Percentiles rank a stretch among this genome's conserved stretches.
phyloP scores from a whole-genome alignment of 1,140 invertebrate genomes.

The Drosophila tani region DNA sequence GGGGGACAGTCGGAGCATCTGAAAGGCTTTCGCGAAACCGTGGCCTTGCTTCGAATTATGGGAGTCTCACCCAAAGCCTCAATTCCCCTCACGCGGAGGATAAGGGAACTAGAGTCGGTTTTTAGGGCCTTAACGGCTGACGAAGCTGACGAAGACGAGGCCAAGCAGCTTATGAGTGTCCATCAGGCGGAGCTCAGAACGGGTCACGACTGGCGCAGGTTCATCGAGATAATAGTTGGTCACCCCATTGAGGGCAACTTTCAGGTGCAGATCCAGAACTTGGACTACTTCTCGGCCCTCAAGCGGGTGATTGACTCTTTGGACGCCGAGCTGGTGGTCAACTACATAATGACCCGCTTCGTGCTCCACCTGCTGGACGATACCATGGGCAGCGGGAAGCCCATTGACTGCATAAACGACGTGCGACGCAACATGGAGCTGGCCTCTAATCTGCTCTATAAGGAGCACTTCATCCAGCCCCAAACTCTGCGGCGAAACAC shows the following conservation, averaged over 20 bases:
- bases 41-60: constrained; percentile 1
- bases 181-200: constrained; percentile 6
- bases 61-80: not conserved
- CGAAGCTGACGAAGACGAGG: constrained; percentile 6
- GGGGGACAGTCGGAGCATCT: not conserved
- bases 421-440: constrained; percentile 55
- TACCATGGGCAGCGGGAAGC: constrained; percentile 9
- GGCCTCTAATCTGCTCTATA: constrained; percentile 59
- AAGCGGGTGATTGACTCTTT: constrained; percentile 26
- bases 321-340: constrained; percentile 46
- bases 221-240: constrained; percentile 33
- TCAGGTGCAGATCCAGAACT: constrained; percentile 17
- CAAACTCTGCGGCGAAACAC: not conserved
- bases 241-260: constrained; percentile 3
- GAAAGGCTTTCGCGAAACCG: not conserved
- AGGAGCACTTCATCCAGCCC: constrained; percentile 36
- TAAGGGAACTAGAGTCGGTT: constrained; percentile 25
- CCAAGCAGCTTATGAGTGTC: constrained; percentile 14
- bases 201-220: constrained; percentile 42
- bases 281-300: constrained; percentile 33
- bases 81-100: not conserved
- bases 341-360: constrained; percentile 72
- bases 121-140: constrained; percentile 12
- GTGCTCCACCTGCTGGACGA: constrained; percentile 38
- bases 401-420: constrained; percentile 47